Evolutionary conservation across 2,888 invertebrate genomes (phyloP), one percentile per base, ranked within the genome.

Genomic region (Oscheius sp.): DNA sequence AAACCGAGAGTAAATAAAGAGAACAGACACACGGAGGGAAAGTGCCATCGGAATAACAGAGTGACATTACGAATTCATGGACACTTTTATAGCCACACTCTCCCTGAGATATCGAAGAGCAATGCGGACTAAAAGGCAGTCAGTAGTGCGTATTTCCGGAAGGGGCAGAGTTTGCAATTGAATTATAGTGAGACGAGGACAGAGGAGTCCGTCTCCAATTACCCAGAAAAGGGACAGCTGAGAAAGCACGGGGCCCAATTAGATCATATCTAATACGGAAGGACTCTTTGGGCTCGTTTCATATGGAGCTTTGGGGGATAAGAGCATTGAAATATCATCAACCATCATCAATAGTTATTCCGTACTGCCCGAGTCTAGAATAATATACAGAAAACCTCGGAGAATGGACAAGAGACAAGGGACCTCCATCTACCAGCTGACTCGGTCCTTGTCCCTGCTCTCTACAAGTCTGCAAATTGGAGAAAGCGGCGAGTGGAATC

Each of bases 51-150:
- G 60, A 10, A n/a, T 32, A 29, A 7, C 21, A 58, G 10, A 50
- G 29, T 5, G 21, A 63, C 63, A 63, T 63, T 63, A 63, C 21
- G 63, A 63, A 63, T 63, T 63, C 63, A 63, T 63, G 63, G 63
- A 9, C 21, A 5, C 11, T 48, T 4, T 63, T 63, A 63, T 63
- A 47, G 63, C 37, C 47, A 63, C 63, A 48, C 47, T 47, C 29
- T 29, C 32, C 4, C 60, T 60, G 35, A 35, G 35, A 42, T 42
- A 42, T 37, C 63, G 47, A 47, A 21, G 5, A n/a, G 21, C 21
- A 21, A 21, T 21, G 21, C 21, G 21, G 47, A 48, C 33, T 21
- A 50, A 48, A 50, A 42, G 62, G 29, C 13, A 58, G 58, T 7
- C 53, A 66, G 51, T 66, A 53, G 53, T 50, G 53, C 53, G 55